Conservation (phyloP, 1,140 invertebrate genomes). For the Drosophila teissieri region DNA sequence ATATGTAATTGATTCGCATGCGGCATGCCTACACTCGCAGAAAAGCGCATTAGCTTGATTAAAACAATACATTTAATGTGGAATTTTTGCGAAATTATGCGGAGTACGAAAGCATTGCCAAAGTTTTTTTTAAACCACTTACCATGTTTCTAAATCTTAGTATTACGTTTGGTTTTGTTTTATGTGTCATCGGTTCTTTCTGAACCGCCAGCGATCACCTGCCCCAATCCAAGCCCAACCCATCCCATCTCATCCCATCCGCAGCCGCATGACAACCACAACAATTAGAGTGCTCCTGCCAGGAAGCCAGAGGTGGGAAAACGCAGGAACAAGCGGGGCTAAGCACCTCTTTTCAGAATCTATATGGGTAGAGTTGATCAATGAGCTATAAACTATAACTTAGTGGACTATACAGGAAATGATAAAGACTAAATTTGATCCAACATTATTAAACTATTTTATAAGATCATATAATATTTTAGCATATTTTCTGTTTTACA, state of each 20-base stretch:
- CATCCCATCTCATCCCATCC: constrained; percentile 5
- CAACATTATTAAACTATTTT: too few species aligned
- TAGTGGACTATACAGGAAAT: too few species aligned
- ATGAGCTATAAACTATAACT: too few species aligned
- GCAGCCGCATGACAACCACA: constrained; percentile 64
- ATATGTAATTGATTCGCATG: constrained; percentile 80
- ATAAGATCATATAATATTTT: too few species aligned
- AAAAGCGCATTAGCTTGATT: neutral
- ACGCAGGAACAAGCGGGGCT: neutral
- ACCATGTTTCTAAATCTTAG: too few species aligned
- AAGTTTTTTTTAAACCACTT: too few species aligned
- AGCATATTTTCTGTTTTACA: too few species aligned
- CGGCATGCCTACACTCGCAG: neutral
- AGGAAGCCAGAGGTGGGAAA: constrained; percentile 31
- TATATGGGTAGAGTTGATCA: neutral
- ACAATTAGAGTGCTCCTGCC: constrained; percentile 67
- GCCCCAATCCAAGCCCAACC: neutral
- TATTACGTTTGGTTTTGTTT: neutral
- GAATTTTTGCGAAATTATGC: neutral
- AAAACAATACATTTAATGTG: neutral
- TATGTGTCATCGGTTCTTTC: neutral
- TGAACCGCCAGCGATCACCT: neutral
- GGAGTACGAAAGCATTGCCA: too few species aligned
- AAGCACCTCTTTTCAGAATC: neutral
- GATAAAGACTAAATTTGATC: too few species aligned